phyloP scores from a whole-genome alignment of 1,140 invertebrate genomes.

The Epicauta chinensis region DNA sequence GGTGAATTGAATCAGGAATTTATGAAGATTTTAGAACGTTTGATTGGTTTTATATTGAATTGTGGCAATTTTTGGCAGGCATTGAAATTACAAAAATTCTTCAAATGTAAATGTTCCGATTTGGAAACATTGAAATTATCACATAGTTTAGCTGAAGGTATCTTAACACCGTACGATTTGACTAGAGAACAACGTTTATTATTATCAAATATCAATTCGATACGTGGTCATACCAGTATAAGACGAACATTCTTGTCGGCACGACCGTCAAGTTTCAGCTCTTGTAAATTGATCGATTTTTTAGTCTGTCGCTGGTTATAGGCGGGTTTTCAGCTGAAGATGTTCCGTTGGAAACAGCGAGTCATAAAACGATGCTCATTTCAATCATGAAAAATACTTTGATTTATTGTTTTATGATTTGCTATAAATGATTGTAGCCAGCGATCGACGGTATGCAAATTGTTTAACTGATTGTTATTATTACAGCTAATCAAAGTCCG shows the following conservation, averaged over 20 bases:
- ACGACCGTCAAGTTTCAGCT: slow-evolving; percentile 24
- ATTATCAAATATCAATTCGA: slow-evolving; percentile 22
- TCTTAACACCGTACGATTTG: slow-evolving; percentile 39
- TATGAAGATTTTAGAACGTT: slow-evolving; percentile 9
- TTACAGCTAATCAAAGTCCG: slow-evolving; percentile 25
- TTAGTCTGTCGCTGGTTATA: not conserved
- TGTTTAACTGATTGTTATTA: slow-evolving; percentile 4
- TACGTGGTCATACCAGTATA: slow-evolving; percentile 22
- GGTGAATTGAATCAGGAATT: slow-evolving; percentile 9
- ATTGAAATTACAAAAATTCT: slow-evolving; percentile 45
- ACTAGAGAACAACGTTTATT: slow-evolving; percentile 36
- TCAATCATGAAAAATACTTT: no score
- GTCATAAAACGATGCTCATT: no score
- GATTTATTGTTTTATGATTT: no score
- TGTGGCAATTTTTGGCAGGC: slow-evolving; percentile 36
- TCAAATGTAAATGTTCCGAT: slow-evolving; percentile 42
- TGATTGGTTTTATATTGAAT: slow-evolving; percentile 19
- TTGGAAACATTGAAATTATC: slow-evolving; percentile 46
- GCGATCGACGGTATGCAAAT: not conserved
- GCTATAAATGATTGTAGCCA: no score
- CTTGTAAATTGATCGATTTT: slow-evolving; percentile 9
- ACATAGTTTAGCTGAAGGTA: slow-evolving; percentile 46
- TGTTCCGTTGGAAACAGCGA: no score
- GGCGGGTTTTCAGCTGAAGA: no score
- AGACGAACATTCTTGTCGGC: slow-evolving; percentile 26